phyloP scores from a whole-genome alignment of 2,888 invertebrate species.

The Teleiodes luculella region DNA sequence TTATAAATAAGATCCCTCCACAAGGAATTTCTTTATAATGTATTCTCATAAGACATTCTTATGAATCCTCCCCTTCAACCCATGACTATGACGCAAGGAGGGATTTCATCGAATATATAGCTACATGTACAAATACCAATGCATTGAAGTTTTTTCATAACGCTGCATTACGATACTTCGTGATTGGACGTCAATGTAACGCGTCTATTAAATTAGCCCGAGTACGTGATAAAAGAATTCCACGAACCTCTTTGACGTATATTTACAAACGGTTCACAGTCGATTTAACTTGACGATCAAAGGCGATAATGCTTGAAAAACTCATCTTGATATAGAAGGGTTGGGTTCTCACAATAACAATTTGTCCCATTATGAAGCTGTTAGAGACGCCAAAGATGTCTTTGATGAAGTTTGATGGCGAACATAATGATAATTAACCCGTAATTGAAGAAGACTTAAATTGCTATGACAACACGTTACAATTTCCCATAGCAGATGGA shows the following conservation, averaged over 20 bases:
- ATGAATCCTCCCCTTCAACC: neutral
- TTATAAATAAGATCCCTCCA: neutral
- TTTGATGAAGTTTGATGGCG: no score
- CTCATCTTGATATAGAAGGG: constrained; percentile 1
- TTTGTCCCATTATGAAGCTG: neutral
- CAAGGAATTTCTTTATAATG: neutral
- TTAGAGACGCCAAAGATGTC: neutral
- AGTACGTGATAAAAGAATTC: neutral
- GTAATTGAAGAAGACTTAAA: no score
- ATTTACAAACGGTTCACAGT: constrained; percentile 18
- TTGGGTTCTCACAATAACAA: neutral
- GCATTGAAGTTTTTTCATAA: no score
- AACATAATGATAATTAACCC: no score
- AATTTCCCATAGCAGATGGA: no score
- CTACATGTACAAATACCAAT: no score
- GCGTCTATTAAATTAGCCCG: neutral
- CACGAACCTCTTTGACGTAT: neutral
- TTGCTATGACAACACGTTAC: no score
- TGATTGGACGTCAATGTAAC: no score
- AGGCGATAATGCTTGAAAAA: constrained; percentile 5
- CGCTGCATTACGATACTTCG: no score
- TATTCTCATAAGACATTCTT: neutral
- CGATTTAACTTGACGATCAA: constrained; percentile 21
- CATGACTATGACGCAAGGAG: neutral
- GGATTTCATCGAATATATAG: neutral